A percentile compares a stretch with the other conserved stretches of the same genome.
phyloP scores from a whole-genome alignment of 2,888 invertebrate genomes.

The Lycia hirtaria region DNA sequence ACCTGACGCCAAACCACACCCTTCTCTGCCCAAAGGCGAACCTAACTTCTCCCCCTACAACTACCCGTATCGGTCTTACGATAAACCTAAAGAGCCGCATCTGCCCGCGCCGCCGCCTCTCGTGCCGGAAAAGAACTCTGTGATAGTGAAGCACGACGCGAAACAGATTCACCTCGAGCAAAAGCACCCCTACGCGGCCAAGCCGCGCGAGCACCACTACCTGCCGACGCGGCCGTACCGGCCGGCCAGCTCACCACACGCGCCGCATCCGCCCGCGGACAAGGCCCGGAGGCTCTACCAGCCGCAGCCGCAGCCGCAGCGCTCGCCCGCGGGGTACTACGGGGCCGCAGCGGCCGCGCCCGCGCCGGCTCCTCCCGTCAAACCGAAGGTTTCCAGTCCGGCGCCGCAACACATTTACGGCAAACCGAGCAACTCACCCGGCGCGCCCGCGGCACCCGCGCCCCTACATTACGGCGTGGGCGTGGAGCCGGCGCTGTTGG shows the following conservation, averaged over 20 bases:
- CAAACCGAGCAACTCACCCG: slow-evolving; percentile 84
- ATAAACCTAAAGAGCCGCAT: slow-evolving; percentile 87
- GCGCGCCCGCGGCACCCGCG: slow-evolving; percentile 70
- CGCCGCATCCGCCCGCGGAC: slow-evolving; percentile 77
- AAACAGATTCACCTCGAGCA: slow-evolving; percentile 87
- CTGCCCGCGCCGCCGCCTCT: slow-evolving; percentile 89
- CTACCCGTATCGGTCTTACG: slow-evolving; percentile 87
- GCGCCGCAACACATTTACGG: slow-evolving; percentile 92
- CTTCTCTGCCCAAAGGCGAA: slow-evolving; percentile 86
- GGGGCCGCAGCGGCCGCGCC: slow-evolving; percentile 35
- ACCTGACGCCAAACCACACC: slow-evolving; percentile 67
- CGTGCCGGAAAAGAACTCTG: slow-evolving; percentile 90
- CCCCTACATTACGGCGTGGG: slow-evolving; percentile 58
- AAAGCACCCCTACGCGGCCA: slow-evolving; percentile 85
- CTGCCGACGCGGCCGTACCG: slow-evolving; percentile 80
- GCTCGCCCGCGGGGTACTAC: slow-evolving; percentile 82
- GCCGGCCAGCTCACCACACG: slow-evolving; percentile 81
- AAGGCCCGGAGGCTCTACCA: slow-evolving; percentile 88
- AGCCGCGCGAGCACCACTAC: slow-evolving; percentile 85
- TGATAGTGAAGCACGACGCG: slow-evolving; percentile 92
- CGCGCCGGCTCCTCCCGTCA: slow-evolving; percentile 74
- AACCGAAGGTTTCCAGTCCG: slow-evolving; percentile 91
- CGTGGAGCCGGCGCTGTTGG: slow-evolving; percentile 81
- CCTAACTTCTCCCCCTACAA: slow-evolving; percentile 88
- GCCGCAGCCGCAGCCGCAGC: slow-evolving; percentile 88